Evolutionary conservation across 2,113 vertebrate genomes (phyloP).

Genomic region (Vulpes lagopus): DNA sequence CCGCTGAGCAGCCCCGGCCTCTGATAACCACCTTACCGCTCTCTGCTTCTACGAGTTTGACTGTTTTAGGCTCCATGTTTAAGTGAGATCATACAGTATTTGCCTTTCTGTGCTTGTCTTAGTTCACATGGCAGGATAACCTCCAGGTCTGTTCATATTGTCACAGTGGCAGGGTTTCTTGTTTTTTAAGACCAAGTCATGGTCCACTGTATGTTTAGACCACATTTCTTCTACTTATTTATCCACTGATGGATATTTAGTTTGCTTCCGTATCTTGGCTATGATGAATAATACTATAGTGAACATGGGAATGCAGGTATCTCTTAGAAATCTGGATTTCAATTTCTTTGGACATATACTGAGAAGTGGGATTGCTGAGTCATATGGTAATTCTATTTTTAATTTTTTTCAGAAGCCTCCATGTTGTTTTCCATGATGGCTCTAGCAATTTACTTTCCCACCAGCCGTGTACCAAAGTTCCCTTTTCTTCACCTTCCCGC

Average conservation of each 20-base stretch:
- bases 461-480: not conserved
- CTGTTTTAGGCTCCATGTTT: not conserved
- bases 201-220: accelerated
- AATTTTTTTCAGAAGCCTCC: not conserved
- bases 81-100: not conserved
- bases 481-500: not conserved
- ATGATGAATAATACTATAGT: accelerated
- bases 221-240: not conserved
- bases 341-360: not conserved
- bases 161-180: not conserved
- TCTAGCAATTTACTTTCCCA: not conserved
- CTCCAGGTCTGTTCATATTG: not conserved
- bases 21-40: not conserved
- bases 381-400: not conserved
- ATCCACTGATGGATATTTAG: not conserved
- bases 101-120: not conserved
- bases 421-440: not conserved
- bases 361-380: slow-evolving; percentile 1
- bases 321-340: not conserved
- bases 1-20: not conserved
- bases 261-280: not conserved
- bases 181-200: not conserved
- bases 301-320: not conserved
- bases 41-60: not conserved
- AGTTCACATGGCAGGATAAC: not conserved